These are phyloP conservation scores for Berghia stephanieae DNA, from an alignment of 1,140 invertebrate species.

Conservation along the genomic window DNA sequence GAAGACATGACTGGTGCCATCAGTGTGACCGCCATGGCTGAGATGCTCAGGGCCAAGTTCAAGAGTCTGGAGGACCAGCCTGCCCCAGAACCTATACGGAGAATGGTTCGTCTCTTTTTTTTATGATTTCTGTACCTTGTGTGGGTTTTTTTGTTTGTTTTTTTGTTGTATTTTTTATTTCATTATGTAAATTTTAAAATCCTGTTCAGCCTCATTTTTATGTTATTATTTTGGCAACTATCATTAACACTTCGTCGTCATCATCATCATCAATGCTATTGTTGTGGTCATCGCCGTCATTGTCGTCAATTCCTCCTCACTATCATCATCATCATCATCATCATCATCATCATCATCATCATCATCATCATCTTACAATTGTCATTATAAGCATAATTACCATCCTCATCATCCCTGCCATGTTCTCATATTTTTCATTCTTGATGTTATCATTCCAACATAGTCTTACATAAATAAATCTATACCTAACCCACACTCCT, in stretches of 20 bases:
- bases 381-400: no score
- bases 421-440: neutral
- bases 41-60: conserved; percentile 70
- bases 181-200: neutral
- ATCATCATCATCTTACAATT: no score
- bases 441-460: no score
- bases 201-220: neutral
- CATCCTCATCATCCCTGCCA: neutral
- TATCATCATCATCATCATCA: no score
- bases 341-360: no score
- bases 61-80: conserved; percentile 36
- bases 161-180: neutral
- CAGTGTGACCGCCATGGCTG: conserved; percentile 88
- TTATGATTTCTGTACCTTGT: neutral
- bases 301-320: no score
- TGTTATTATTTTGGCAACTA: neutral
- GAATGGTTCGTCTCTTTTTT: conserved; percentile 29
- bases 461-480: no score
- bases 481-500: no score
- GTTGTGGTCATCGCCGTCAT: no score
- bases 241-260: no score
- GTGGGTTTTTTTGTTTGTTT: neutral
- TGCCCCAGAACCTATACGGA: conserved; percentile 32
- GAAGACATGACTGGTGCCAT: conserved; percentile 72
- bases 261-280: no score